Evolutionary conservation across 2,797 vertebrate genomes (phyloP).

Genomic region (Pyrocephalus nanus): DNA sequence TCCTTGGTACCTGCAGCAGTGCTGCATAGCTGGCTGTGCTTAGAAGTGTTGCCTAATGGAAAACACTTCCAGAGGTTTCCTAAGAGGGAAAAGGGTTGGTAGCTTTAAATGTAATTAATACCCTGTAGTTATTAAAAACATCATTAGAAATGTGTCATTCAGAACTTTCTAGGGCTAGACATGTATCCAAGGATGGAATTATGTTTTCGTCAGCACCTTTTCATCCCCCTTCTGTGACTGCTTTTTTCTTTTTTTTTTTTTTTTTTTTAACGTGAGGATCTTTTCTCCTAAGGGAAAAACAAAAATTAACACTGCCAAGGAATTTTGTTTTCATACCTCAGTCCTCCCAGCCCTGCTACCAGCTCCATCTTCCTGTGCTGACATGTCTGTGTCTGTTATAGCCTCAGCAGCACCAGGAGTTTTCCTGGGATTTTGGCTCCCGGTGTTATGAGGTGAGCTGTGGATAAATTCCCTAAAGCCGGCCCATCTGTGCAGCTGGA

Average conservation of each 20-base stretch:
- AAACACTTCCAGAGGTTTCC: background rate
- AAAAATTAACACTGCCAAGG: background rate
- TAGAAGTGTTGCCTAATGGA: background rate
- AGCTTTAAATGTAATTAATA: background rate
- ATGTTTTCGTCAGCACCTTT: background rate
- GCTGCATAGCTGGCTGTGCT: background rate
- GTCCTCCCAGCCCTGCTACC: background rate
- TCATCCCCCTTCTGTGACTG: background rate
- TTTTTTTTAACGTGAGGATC: background rate
- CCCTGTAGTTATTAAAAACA: background rate
- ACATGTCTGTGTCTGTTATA: background rate
- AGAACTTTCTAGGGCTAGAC: background rate
- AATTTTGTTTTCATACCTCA: slow-evolving; percentile 32
- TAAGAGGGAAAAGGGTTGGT: background rate
- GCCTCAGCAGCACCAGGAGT: background rate
- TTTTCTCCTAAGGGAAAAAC: background rate
- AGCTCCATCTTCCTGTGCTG: background rate
- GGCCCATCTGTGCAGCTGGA: background rate
- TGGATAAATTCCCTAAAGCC: background rate
- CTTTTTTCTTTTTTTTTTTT: background rate
- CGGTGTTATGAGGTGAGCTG: background rate
- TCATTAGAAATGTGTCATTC: background rate
- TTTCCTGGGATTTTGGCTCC: background rate
- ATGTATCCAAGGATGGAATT: background rate
- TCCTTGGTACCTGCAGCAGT: fast-evolving